phyloP scores from a whole-genome alignment of 1,140 invertebrate species.

The Drosophila pandora region DNA sequence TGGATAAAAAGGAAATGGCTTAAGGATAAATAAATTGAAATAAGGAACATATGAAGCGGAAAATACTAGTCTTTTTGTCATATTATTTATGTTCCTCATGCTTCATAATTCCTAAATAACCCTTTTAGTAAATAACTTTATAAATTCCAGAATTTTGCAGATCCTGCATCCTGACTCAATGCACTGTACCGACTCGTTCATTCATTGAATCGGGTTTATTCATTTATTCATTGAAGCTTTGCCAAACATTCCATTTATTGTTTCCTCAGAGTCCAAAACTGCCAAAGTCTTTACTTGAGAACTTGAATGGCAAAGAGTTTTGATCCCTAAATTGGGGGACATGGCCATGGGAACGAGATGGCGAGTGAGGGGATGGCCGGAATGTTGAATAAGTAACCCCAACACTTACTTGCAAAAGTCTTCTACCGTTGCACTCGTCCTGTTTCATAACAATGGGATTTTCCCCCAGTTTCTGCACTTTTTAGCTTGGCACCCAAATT shows the following conservation, averaged over 20 bases:
- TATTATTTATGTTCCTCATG: not conserved
- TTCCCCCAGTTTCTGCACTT: constrained; percentile 42
- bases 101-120: not conserved
- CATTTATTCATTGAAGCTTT: constrained; percentile 67
- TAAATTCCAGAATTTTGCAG: not conserved
- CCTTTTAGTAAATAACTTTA: not conserved
- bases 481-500: constrained; percentile 56
- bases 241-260: constrained; percentile 44
- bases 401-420: constrained; percentile 51
- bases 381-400: constrained; percentile 32
- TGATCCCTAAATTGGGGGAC: constrained; percentile 17
- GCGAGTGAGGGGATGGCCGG: not conserved
- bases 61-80: too few relatives aligned
- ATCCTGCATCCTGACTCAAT: constrained; percentile 17
- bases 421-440: constrained; percentile 31
- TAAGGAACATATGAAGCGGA: not conserved
- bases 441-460: constrained; percentile 49
- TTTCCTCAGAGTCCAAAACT: constrained; percentile 27
- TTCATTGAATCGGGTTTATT: constrained; percentile 53
- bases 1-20: too few relatives aligned
- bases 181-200: constrained; percentile 32
- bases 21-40: constrained; percentile 11
- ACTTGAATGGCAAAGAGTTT: constrained; percentile 41
- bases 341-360: not conserved
- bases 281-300: constrained; percentile 34